phyloP scores from a whole-genome alignment of 1,140 invertebrate species.

The fruit fly (Drosophila melanogaster) region DNA sequence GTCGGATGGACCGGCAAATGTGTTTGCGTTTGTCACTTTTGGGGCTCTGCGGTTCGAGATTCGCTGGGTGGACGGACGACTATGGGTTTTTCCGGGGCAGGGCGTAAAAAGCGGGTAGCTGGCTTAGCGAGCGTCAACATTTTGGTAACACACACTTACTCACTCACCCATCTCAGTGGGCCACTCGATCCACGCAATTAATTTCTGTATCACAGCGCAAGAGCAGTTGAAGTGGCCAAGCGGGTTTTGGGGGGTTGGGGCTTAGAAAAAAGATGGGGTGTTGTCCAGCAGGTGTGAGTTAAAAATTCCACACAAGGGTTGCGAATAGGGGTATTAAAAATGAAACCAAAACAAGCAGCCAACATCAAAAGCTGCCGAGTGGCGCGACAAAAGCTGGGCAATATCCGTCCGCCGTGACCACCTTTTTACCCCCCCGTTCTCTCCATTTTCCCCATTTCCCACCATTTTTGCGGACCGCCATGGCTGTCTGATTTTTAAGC shows the following conservation, averaged over 20 bases:
- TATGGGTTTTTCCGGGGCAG: background rate
- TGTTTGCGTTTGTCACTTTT: slow-evolving; percentile 82
- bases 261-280: slow-evolving; percentile 4
- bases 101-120: slow-evolving; percentile 11
- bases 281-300: slow-evolving; percentile 33
- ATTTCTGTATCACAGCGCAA: slow-evolving; percentile 66
- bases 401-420: slow-evolving; percentile 53
- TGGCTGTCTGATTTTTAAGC: slow-evolving; percentile 60
- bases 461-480: slow-evolving; percentile 12
- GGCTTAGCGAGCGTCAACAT: slow-evolving; percentile 77
- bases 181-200: slow-evolving; percentile 82
- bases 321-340: slow-evolving; percentile 59
- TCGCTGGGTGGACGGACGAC: background rate
- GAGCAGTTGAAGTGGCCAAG: slow-evolving; percentile 55
- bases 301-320: slow-evolving; percentile 45
- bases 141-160: slow-evolving; percentile 69
- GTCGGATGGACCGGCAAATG: slow-evolving; percentile 64
- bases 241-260: background rate
- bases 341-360: slow-evolving; percentile 79
- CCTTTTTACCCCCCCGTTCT: background rate
- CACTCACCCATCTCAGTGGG: slow-evolving; percentile 25
- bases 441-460: background rate
- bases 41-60: slow-evolving; percentile 62
- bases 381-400: slow-evolving; percentile 49
- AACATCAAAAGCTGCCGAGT: slow-evolving; percentile 73